Percentiles rank a stretch among this genome's conserved stretches.
Conservation (phyloP, 1,140 invertebrate genomes). For the Scaptomyza graminum region DNA sequence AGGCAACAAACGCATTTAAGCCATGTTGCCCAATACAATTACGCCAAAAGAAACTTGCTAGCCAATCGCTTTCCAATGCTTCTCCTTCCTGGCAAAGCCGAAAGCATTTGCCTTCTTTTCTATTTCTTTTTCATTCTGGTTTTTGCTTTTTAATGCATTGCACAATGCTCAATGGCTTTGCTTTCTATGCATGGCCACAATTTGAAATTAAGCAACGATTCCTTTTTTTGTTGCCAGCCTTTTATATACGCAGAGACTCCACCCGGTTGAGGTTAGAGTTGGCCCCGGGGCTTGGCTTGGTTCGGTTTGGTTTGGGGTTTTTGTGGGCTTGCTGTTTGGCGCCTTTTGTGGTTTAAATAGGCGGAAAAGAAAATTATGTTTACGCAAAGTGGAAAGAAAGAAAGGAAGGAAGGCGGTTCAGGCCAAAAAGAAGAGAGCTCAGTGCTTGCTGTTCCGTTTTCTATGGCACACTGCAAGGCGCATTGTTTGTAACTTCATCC, state of each 20-base stretch:
- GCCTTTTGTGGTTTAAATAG: slow-evolving; percentile 75
- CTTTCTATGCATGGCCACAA: slow-evolving; percentile 48
- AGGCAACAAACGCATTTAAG: slow-evolving; percentile 32
- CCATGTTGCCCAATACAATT: slow-evolving; percentile 59
- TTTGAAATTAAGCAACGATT: slow-evolving; percentile 66
- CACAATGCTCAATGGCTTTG: slow-evolving; percentile 48
- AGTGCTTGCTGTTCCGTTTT: slow-evolving; percentile 19
- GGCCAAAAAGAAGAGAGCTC: background rate
- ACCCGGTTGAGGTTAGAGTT: background rate
- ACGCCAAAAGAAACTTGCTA: slow-evolving; percentile 26
- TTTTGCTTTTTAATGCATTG: slow-evolving; percentile 19
- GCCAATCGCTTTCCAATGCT: slow-evolving; percentile 62
- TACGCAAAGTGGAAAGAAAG: slow-evolving; percentile 58
- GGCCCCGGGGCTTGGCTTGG: background rate
- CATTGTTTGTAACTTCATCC: slow-evolving; percentile 25
- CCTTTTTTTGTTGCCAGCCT: slow-evolving; percentile 15
- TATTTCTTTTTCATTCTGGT: background rate
- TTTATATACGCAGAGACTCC: background rate
- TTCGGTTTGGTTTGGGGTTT: background rate
- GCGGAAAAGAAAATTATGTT: slow-evolving; percentile 83
- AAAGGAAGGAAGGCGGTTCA: slow-evolving; percentile 5
- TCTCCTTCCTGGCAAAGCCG: slow-evolving; percentile 10
- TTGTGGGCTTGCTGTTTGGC: slow-evolving; percentile 1
- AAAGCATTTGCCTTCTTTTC: slow-evolving; percentile 22
- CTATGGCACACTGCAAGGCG: slow-evolving; percentile 36